phyloP scores from a whole-genome alignment of 2,888 invertebrate species.

The Philereme vetulata region DNA sequence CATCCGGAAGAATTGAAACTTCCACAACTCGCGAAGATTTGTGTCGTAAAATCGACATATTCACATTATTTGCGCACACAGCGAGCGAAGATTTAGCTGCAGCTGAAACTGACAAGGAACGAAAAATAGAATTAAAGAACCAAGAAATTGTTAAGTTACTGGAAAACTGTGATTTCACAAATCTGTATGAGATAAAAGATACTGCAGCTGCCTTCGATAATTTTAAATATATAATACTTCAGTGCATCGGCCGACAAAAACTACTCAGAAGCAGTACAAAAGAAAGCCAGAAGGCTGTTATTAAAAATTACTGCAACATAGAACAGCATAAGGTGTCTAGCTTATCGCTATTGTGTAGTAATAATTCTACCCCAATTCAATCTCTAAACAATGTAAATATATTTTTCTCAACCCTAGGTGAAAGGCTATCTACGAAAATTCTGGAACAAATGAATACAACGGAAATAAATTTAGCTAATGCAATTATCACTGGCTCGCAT shows the following conservation, averaged over 20 bases:
- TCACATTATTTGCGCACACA: neutral
- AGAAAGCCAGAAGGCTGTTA: neutral
- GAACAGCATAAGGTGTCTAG: neutral
- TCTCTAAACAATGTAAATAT: constrained; percentile 10
- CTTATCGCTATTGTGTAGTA: constrained; percentile 3
- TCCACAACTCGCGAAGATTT: neutral
- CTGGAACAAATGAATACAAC: constrained; percentile 4
- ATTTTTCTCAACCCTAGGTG: constrained; percentile 13
- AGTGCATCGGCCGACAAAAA: neutral
- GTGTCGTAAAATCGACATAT: constrained; percentile 6
- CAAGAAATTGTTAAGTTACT: constrained; percentile 8
- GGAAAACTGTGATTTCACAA: constrained; percentile 13
- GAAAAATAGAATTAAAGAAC: neutral
- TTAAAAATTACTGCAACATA: constrained; percentile 1
- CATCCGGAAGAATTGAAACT: neutral
- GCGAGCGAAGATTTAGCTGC: neutral
- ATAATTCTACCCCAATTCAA: constrained; percentile 1
- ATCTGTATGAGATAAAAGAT: constrained; percentile 17
- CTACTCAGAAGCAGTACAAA: neutral
- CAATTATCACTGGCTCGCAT: neutral
- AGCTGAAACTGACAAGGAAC: neutral
- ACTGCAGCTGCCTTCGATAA: constrained; percentile 9
- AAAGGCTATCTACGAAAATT: constrained; percentile 12
- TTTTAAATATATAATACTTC: constrained; percentile 5
- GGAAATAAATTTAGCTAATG: constrained; percentile 10